phyloP scores from a whole-genome alignment of 2,113 vertebrate species.

The Pholis gunnellus region DNA sequence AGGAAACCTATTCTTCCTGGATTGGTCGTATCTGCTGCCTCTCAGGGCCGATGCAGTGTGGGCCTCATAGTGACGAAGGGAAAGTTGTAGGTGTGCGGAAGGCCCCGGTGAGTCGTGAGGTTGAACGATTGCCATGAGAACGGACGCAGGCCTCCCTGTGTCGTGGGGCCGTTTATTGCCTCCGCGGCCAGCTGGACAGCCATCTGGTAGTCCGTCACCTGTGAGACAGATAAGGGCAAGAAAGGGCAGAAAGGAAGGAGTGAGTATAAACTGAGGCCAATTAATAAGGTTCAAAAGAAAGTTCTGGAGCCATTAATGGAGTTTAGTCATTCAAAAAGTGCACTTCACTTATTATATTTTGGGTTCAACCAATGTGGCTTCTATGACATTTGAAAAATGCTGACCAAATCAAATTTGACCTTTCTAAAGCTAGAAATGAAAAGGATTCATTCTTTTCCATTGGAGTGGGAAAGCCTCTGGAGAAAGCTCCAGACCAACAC shows the following conservation, averaged over 20 bases:
- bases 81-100: constrained; percentile 88
- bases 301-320: background rate
- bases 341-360: too few species aligned
- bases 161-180: constrained; percentile 89
- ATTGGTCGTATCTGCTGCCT: background rate
- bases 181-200: constrained; percentile 83
- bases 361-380: background rate
- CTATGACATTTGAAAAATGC: background rate
- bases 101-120: constrained; percentile 85
- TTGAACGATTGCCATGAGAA: constrained; percentile 90
- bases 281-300: background rate
- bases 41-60: constrained; percentile 72
- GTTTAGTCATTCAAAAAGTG: background rate
- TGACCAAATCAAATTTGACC: background rate
- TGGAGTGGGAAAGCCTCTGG: background rate
- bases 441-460: background rate
- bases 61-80: constrained; percentile 87
- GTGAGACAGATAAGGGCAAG: constrained; percentile 27
- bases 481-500: background rate
- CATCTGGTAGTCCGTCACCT: constrained; percentile 90
- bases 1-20: background rate
- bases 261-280: background rate
- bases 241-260: background rate
- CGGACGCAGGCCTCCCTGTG: constrained; percentile 85
- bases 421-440: background rate